Percentiles rank a stretch among this genome's conserved stretches.
phyloP scores from a whole-genome alignment of 64 coral and sea anemone genomes.

The Stichodactyla mertensii region DNA sequence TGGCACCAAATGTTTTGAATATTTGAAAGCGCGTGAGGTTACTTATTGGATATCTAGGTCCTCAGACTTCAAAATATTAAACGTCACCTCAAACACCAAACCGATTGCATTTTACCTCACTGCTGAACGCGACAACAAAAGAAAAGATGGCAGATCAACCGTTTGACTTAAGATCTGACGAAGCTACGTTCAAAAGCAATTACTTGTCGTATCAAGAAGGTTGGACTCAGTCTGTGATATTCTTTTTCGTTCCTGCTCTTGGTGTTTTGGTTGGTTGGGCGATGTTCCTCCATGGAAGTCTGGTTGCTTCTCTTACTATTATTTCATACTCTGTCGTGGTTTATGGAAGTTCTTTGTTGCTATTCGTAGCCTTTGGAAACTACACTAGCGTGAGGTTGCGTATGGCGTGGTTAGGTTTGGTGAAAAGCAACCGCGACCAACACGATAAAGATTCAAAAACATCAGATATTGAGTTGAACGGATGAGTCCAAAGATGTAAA shows the following conservation, averaged over 20 bases:
- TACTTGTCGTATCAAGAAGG: not conserved
- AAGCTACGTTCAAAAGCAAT: not conserved
- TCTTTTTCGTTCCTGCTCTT: not conserved
- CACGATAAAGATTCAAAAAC: not conserved
- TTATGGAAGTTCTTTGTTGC: conserved; percentile 8
- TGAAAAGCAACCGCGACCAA: not conserved
- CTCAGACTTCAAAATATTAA: not conserved
- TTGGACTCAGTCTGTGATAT: not conserved
- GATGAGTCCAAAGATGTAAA: not conserved
- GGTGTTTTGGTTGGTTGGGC: conserved; percentile 24
- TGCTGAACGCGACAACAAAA: not conserved
- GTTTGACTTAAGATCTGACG: not conserved
- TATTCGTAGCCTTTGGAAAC: conserved; percentile 18
- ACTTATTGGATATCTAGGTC: not conserved
- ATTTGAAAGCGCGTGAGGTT: not conserved
- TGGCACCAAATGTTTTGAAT: not conserved
- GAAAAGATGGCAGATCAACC: not conserved
- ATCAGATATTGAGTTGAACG: not conserved
- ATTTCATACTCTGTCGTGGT: conserved; percentile 4
- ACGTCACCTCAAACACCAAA: not conserved
- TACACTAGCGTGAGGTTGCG: not conserved
- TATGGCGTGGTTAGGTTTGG: not conserved
- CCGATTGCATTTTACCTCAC: not conserved
- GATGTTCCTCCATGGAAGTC: conserved; percentile 2
- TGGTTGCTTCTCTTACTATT: not conserved